Evolutionary conservation across 2,888 invertebrate genomes (phyloP), one percentile per base, ranked within the genome.

Genomic region (Drosophila suboccidentalis): DNA sequence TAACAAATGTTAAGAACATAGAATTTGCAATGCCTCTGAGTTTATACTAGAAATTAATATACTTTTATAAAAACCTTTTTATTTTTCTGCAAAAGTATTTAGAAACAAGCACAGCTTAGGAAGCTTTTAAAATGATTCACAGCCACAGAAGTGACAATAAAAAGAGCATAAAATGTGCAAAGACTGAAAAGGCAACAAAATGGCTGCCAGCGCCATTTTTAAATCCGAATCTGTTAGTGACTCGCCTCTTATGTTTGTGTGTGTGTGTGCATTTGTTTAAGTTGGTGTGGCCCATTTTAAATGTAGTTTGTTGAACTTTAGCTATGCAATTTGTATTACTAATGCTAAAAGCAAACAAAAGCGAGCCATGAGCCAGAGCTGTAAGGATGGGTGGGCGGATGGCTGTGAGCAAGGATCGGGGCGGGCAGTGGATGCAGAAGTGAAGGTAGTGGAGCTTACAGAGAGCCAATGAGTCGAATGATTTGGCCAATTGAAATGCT

Each of bases 241-340:
- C 53, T 70, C 26, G 46, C 32, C 17, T 13, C 32, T 3, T 22
- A 6, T 59, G 46, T 63, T 29, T 32, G 58, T 50, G 15, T 51
- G 51, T 47, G 34, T 65, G 22, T 32, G 19, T 65, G 50, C 22
- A 15, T 51, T 47, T 49, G 50, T 76, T 61, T 55, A 43, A 39
- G 66, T 63, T 68, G 53, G 29, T 58, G 55, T 72, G 80, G 60
- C 55, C 68, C 67, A 83, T 77, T 76, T 80, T 63, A 58, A 78
- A 81, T 71, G 78, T 64, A 82, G 87, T 82, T 87, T 87, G 75
- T 87, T 87, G 82, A 82, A 82, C 87, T 84, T 82, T 84, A 44
- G 47, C 62, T 63, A 50, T 59, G 70, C 75, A 81, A 85, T 81
- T 81, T 81, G 86, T 82, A 71, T 75, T 80, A 68, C 71, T 87